These are phyloP conservation scores for Lytechinus pictus DNA, from an alignment of 35 echinoderm and acorn worm genomes.

Conservation along the genomic window DNA sequence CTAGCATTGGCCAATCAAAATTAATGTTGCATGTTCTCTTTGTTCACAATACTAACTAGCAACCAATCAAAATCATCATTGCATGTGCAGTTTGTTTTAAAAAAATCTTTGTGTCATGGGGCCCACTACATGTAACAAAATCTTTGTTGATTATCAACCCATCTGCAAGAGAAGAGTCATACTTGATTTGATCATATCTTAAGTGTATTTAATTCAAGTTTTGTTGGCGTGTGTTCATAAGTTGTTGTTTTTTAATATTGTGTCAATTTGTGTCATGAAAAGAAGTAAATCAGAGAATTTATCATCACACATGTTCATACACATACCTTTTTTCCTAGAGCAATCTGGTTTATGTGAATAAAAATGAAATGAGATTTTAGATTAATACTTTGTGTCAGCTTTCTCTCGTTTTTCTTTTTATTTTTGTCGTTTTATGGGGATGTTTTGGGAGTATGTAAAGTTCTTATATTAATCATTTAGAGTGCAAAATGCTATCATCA, in stretches of 20 bases:
- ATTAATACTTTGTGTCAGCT: background rate
- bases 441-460: no score
- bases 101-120: background rate
- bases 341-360: background rate
- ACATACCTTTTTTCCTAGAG: background rate
- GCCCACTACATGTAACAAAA: background rate
- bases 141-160: no score
- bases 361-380: slow-evolving; percentile 13
- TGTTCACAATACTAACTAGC: background rate
- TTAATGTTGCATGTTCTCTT: no score
- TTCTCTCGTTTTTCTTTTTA: background rate
- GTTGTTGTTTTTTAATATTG: background rate
- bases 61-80: background rate
- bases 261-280: background rate
- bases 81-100: background rate
- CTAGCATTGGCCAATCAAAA: no score
- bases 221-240: background rate
- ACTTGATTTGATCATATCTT: background rate
- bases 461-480: no score
- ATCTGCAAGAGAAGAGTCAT: background rate
- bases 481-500: no score
- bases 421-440: background rate
- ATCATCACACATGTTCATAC: background rate
- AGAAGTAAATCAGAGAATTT: background rate
- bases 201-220: background rate